Evolutionary conservation across 1,140 invertebrate genomes (phyloP), one percentile per base, ranked within the genome.

Genomic region (Eciton burchellii): DNA sequence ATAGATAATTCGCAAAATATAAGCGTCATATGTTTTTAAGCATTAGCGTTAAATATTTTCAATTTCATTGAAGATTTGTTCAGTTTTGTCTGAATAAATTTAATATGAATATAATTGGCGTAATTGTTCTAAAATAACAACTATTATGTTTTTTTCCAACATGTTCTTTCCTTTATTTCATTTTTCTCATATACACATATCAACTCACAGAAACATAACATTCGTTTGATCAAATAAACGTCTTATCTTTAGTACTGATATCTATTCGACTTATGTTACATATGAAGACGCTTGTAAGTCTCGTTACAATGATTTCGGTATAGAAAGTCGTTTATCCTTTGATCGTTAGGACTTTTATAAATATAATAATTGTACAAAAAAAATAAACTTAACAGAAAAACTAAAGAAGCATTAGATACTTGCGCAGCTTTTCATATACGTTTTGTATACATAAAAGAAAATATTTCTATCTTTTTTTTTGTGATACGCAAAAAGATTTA

Each of bases 141-240:
- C 12, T n/a, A 41, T 62, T 59, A 54, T n/a, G 11, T 57, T 82
- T 74, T 24, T 63, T 21, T 82, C 29, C 14, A 45, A 81, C 26
- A n/a, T 62, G 21, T 60, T 77, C 35, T 35, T 35, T 35, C 35
- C 6, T 82, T 82, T 76, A 76, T 82, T 82, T 62, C 14, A 74
- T 52, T 54, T 76, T 54, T 81, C 16, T 82, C 76, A 41, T 76
- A 24, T 77, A 85, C 56, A 79, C 52, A 57, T 89, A 84, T 83
- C 82, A 84, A 82, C 26, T 77, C n/a, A 62, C 60, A 79, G 43
- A 77, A 76, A 83, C 57, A 16, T 77, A 84, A 77, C 84, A 79
- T 79, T 79, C 29, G 43, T 62, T 57, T 47, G 52, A 1, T 70
- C 63, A 68, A 65, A 29, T 66, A 79, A 35, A 76, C 29, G n/a